These are phyloP conservation scores for Chaunax sp. DNA, from an alignment of 2,797 vertebrate species.

Conservation along the genomic window DNA sequence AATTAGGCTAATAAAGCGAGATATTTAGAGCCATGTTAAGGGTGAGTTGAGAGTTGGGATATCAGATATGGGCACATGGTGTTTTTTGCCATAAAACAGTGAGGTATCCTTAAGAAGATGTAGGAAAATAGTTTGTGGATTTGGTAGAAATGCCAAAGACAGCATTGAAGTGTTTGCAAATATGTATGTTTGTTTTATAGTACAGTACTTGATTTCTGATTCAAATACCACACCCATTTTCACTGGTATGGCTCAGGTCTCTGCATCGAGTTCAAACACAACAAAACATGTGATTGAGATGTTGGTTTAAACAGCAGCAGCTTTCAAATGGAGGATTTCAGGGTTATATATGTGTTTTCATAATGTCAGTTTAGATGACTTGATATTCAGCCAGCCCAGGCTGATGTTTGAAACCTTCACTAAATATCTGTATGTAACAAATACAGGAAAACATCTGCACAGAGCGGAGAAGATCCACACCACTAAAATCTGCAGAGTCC, in stretches of 20 bases:
- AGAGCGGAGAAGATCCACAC: slow-evolving; percentile 86
- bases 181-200: not conserved
- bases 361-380: not conserved
- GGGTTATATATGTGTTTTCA: no score
- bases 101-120: no score
- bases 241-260: no score
- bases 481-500: slow-evolving; percentile 83
- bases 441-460: slow-evolving; percentile 90
- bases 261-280: no score
- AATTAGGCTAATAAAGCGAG: not conserved
- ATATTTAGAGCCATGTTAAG: not conserved
- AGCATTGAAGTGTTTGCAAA: not conserved
- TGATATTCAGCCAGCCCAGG: not conserved
- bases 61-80: not conserved
- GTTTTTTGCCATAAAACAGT: not conserved
- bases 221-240: not conserved
- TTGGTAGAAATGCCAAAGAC: no score
- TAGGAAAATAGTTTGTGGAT: no score
- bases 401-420: not conserved
- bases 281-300: no score
- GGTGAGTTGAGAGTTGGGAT: not conserved
- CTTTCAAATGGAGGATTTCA: no score
- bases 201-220: not conserved
- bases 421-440: not conserved
- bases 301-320: no score